phyloP scores from a whole-genome alignment of 2,888 invertebrate species.

The Enchytraeus crypticus region DNA sequence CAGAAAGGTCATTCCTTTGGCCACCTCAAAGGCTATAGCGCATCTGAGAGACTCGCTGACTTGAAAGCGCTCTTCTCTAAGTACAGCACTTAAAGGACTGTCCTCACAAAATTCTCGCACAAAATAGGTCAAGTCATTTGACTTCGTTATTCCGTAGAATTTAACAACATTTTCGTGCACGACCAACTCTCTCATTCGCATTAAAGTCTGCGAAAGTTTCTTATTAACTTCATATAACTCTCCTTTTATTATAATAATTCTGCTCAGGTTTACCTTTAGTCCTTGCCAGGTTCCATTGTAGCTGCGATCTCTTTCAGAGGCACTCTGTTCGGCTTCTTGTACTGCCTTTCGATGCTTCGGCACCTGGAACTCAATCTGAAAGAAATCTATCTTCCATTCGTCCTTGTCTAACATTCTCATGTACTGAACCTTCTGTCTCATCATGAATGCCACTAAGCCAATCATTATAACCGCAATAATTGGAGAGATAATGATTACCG shows the following conservation, averaged over 20 bases:
- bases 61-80: conserved; percentile 33
- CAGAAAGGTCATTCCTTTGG: conserved; percentile 35
- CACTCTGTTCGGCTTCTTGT: not conserved
- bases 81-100: conserved; percentile 35
- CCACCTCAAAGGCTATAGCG: conserved; percentile 17
- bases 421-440: conserved; percentile 28
- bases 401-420: conserved; percentile 27
- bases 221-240: not conserved
- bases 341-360: not conserved
- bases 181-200: conserved; percentile 31
- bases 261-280: not conserved
- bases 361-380: conserved; percentile 2
- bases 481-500: conserved; percentile 26
- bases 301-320: too few relatives aligned
- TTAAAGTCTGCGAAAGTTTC: not conserved
- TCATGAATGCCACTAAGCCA: conserved; percentile 26
- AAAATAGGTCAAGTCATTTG: conserved; percentile 26
- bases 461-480: conserved; percentile 24
- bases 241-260: not conserved
- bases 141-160: conserved; percentile 37
- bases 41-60: conserved; percentile 27
- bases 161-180: conserved; percentile 34
- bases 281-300: not conserved
- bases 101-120: conserved; percentile 35
- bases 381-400: conserved; percentile 18